A percentile compares a stretch with the other conserved stretches of the same genome.
Conservation (phyloP, 2,888 invertebrate species). For the Andrena bucephala region DNA sequence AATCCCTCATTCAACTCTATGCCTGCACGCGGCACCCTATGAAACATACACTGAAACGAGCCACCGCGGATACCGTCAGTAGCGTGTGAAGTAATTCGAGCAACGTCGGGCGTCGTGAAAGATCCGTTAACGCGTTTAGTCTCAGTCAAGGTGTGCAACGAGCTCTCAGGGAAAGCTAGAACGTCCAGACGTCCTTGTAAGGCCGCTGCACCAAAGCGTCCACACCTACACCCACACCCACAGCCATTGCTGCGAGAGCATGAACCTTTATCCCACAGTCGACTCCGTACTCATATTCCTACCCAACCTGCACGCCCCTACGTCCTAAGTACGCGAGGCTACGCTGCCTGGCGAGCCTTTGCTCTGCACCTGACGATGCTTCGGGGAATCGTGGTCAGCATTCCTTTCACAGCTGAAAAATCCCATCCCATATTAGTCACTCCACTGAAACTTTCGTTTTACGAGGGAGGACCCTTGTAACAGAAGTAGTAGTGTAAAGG, state of each 20-base stretch:
- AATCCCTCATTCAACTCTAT: not conserved
- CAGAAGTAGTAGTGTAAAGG: no score
- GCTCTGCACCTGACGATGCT: constrained; percentile 54
- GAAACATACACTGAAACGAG: not conserved
- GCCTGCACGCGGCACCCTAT: not conserved
- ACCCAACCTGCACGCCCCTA: constrained; percentile 46
- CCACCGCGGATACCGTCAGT: constrained; percentile 4
- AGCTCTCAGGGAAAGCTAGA: constrained; percentile 66
- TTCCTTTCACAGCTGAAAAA: constrained; percentile 31
- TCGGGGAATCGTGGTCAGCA: constrained; percentile 49
- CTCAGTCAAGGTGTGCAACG: constrained; percentile 51
- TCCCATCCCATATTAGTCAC: not conserved
- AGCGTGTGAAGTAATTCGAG: constrained; percentile 31
- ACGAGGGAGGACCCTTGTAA: no score
- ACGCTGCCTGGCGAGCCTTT: constrained; percentile 9
- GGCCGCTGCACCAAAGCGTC: constrained; percentile 74
- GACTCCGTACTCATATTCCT: constrained; percentile 58
- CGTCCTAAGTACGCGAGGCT: constrained; percentile 51
- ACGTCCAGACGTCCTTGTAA: constrained; percentile 74
- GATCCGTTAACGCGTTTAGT: constrained; percentile 63
- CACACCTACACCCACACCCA: constrained; percentile 65
- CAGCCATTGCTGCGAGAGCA: constrained; percentile 44
- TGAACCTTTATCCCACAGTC: constrained; percentile 59
- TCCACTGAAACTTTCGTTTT: constrained; percentile 1
- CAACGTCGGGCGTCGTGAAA: constrained; percentile 49